phyloP scores from a whole-genome alignment of 2,888 invertebrate genomes.

The Siphlonurus alternatus region DNA sequence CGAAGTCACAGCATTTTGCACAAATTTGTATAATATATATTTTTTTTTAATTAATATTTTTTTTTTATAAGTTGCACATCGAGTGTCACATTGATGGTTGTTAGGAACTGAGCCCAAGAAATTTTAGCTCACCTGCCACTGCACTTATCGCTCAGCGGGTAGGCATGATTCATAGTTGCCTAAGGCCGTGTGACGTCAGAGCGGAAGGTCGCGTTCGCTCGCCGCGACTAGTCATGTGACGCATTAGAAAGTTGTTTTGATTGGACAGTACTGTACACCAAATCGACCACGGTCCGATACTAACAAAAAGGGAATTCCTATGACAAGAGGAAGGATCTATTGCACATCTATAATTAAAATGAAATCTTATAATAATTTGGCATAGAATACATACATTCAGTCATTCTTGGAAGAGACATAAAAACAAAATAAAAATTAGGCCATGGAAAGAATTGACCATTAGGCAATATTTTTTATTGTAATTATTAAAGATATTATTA shows the following conservation, averaged over 20 bases:
- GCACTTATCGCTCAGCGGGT: neutral
- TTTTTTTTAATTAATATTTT: no score
- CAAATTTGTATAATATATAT: no score
- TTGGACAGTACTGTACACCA: neutral
- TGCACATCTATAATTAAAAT: neutral
- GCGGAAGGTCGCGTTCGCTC: neutral
- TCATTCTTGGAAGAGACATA: slow-evolving; percentile 4
- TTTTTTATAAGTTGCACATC: no score
- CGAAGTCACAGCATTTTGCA: no score
- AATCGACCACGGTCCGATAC: neutral
- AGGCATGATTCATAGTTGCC: neutral
- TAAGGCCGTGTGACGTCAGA: neutral
- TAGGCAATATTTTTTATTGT: neutral
- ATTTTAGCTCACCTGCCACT: no score
- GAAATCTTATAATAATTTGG: neutral
- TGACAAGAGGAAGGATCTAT: neutral
- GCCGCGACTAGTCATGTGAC: neutral
- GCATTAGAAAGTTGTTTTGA: neutral
- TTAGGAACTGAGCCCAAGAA: no score
- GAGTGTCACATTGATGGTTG: no score
- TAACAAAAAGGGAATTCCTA: neutral
- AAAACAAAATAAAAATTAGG: neutral
- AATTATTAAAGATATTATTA: neutral
- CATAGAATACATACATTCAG: neutral
- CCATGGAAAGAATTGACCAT: slow-evolving; percentile 1